Base-by-base conservation (phyloP, 2,888 invertebrate species). In the Catocala nupta region DNA sequence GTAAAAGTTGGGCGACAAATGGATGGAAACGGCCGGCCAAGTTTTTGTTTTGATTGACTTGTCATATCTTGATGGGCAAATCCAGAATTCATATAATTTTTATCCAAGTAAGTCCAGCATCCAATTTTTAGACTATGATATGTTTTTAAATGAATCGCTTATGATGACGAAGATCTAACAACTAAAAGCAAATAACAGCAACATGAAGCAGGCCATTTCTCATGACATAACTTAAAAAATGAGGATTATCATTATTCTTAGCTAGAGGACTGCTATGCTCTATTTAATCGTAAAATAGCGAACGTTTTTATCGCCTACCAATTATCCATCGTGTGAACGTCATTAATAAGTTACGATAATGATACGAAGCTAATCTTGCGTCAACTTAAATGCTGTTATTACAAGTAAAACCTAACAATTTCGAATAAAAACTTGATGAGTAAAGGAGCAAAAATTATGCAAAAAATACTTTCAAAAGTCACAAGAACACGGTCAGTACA, bases 1-100 rank as follows among this genome's bases (percentile, higher is more conserved):
- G 75, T 77, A 77, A 77, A 75, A 75, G 75, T 70, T 70, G 66
- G 65, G 63, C 63, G 75, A 68, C 73, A 74, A 73, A 77, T 74
- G 71, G 67, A 74, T 70, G 63, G 68, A 77, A 63, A 64, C 54
- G 33, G 59, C 52, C 52, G 13, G 8, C 43, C 16, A 63, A 49
- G 65, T 65, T 73, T 70, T 75, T 72, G 63, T 65, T 64, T 51
- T 66, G 59, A 65, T 63, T 65, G 67, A 65, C 67, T 60, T 45
- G 48, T 63, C 44, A 42, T n/a, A 39, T 47, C 0, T 9, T n/a
- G 2, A 45, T 8, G 12, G 7, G 5, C 10, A 43, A 45, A 45
- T 12, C 45, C 8, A 45, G n/a, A 45, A 12, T 45, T 45, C 45
- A 12, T 3, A 45, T 6, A n/a, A 6, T 45, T 45, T 45, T n/a